Evolutionary conservation across 2,888 invertebrate genomes (phyloP).

Genomic region (Cerceris ruficornis): DNA sequence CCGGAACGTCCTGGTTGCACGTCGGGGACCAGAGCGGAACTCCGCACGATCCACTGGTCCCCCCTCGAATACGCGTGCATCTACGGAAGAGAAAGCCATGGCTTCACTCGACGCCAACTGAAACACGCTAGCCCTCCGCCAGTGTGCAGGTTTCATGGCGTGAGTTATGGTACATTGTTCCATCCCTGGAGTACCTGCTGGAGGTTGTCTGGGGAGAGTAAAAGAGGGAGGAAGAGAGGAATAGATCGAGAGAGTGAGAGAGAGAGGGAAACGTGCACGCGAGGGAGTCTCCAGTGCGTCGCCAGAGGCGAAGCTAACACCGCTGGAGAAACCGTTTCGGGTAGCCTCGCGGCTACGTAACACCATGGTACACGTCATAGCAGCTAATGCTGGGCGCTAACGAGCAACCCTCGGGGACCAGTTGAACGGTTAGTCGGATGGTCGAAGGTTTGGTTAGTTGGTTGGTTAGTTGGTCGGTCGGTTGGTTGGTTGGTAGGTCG

Average conservation of each 20-base stretch:
- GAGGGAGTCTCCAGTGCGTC: neutral
- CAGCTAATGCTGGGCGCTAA: conserved; percentile 58
- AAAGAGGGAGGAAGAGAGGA: neutral
- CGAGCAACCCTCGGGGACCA: conserved; percentile 61
- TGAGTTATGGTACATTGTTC: conserved; percentile 76
- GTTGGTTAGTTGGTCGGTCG: conserved; percentile 30
- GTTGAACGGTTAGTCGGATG: conserved; percentile 12
- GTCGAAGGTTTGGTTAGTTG: conserved; percentile 28
- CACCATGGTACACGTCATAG: conserved; percentile 65
- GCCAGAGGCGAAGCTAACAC: conserved; percentile 23
- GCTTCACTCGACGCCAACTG: conserved; percentile 14
- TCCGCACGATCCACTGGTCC: conserved; percentile 12
- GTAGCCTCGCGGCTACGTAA: conserved; percentile 50
- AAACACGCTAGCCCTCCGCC: conserved; percentile 49
- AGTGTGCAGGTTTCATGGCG: conserved; percentile 45
- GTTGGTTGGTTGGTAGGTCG: conserved; percentile 23
- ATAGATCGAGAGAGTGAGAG: neutral
- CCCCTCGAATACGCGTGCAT: conserved; percentile 1
- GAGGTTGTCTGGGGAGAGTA: neutral
- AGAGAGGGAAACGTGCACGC: neutral
- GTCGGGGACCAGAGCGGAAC: conserved; percentile 4
- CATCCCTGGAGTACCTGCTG: conserved; percentile 45
- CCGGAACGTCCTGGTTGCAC: neutral
- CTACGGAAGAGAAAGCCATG: conserved; percentile 30
- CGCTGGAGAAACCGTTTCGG: conserved; percentile 49